Percentiles rank a stretch among this genome's conserved stretches.
phyloP scores from a whole-genome alignment of 2,113 vertebrate species.

The Loxodonta africana region DNA sequence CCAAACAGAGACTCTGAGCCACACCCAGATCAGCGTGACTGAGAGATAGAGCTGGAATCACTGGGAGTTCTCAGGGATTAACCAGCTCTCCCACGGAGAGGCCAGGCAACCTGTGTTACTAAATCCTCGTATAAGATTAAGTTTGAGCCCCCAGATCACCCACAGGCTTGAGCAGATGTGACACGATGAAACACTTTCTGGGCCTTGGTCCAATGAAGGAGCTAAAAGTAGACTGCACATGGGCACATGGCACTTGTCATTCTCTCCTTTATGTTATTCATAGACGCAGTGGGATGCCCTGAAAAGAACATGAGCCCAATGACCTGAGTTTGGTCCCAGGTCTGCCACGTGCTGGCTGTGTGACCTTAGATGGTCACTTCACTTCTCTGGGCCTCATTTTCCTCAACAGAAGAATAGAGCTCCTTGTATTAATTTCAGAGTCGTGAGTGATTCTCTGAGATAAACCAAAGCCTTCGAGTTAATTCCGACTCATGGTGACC shows the following conservation, averaged over 20 bases:
- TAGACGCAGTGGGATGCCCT: not conserved
- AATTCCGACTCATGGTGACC: not conserved
- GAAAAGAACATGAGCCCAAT: not conserved
- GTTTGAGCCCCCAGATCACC: conserved; percentile 21
- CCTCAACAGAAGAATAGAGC: not conserved
- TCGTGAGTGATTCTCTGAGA: not conserved
- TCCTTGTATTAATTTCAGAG: not conserved
- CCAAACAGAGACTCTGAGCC: not conserved
- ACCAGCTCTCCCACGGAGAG: conserved; percentile 45
- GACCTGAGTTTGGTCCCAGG: not conserved
- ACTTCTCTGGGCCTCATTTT: not conserved
- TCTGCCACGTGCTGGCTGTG: not conserved
- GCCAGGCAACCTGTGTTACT: conserved; percentile 68
- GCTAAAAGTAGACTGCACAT: conserved; percentile 13
- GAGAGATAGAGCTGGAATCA: not conserved
- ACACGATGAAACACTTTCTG: conserved; percentile 65
- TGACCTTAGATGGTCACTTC: conserved; percentile 42
- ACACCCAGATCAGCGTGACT: not conserved
- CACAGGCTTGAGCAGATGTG: conserved; percentile 40
- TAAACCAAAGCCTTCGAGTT: not conserved
- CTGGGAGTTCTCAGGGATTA: conserved; percentile 38
- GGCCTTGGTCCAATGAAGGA: conserved; percentile 63
- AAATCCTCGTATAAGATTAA: conserved; percentile 71
- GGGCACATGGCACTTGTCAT: conserved; percentile 32
- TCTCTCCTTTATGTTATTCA: conserved; percentile 41